Percentiles rank a stretch among this genome's conserved stretches.
phyloP scores from a whole-genome alignment of 2,113 vertebrate genomes.

The Panthera tigris region DNA sequence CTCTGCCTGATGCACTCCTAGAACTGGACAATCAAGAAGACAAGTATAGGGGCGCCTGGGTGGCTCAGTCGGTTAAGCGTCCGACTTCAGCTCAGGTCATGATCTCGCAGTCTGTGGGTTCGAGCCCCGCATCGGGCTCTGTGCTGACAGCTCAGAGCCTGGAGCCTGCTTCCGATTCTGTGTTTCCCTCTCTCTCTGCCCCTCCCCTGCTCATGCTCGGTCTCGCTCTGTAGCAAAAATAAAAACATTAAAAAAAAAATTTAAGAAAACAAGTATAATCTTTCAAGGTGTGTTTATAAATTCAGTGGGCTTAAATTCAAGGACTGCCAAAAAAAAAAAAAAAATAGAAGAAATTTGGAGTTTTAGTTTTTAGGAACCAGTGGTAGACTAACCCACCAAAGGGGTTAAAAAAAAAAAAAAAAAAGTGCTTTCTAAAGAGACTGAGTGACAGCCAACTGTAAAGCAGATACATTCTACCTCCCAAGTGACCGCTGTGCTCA shows the following conservation, averaged over 20 bases:
- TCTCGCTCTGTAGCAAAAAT: no score
- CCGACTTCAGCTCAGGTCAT: no score
- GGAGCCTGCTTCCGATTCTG: no score
- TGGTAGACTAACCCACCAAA: neutral
- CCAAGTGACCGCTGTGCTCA: neutral
- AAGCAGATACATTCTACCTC: neutral
- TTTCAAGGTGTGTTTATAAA: neutral
- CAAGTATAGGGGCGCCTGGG: neutral
- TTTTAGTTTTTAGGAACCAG: neutral
- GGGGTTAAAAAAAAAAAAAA: neutral
- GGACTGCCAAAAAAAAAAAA: neutral
- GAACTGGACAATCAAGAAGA: neutral
- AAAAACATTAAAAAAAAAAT: no score
- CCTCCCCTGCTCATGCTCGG: no score
- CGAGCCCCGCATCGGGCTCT: no score
- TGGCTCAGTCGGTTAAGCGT: no score
- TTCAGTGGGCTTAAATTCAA: neutral
- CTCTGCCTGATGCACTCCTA: neutral
- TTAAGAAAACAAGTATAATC: neutral
- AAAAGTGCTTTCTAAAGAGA: neutral
- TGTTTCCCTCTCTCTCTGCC: no score
- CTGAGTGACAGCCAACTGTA: neutral
- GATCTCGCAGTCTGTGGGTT: no score
- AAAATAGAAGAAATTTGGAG: neutral
- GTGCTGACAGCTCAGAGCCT: no score